Base-by-base conservation (phyloP, 1,140 invertebrate species). In the Nilaparvata lugens region DNA sequence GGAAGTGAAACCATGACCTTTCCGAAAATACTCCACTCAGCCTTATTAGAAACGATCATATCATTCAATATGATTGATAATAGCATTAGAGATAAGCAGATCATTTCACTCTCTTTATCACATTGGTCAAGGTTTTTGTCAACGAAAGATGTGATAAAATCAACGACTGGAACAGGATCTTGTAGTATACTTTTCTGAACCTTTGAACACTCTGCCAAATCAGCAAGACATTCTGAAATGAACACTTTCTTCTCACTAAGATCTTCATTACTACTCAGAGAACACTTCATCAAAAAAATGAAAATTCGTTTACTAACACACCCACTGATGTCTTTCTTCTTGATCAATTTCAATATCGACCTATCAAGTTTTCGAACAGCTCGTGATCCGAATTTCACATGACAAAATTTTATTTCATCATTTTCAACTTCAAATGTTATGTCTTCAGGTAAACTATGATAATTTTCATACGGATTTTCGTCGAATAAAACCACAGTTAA, bases 1-100 rank as follows among this genome's bases (percentile, higher is more conserved):
- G 75, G 69, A 4, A 83, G 67, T 61, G 77, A 74, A 31, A 68
- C 69, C 9, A 76, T 61, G 43, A 84, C 73, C 28, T 74, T 66
- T 60, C 78, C 69, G 63, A 82, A 76, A 0, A 66, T 63, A 23
- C 66, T 40, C 68, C 75, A 74, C 62, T 76, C 67, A 0, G 42
- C 42, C 19, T 64, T 56, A 16, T 65, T 66, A 18, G 48, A 67
- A 9, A 71, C 69, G n/a, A 58, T 28, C 0, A 59, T 28, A 19
- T 68, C 61, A 31, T 64, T 66, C 18, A 78, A 23, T 43, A 78
- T 74, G 14, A 71, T 63, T 64, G 72, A 73, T 1, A 79, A 60
- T 2, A 77, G 64, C 73, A 78, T 76, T 11, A 80, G 66, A 45
- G 72, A 68, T 2, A 74, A 67, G n/a, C 75, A 76, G 4, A 75